Base-by-base conservation (phyloP, 2,888 invertebrate genomes). In the Lasioglossum pauxillum region DNA sequence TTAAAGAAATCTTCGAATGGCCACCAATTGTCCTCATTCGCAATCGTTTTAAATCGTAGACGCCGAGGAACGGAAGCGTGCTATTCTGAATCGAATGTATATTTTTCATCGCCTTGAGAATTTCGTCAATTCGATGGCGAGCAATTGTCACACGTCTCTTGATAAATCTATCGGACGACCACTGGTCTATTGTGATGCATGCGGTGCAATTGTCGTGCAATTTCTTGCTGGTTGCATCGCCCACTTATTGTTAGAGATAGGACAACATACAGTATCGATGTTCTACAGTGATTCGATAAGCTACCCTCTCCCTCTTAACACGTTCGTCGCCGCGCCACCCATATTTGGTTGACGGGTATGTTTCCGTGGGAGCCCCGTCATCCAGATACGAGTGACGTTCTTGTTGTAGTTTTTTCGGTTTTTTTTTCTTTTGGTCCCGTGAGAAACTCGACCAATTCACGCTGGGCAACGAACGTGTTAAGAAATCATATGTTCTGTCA, bases 1-100 rank as follows among this genome's bases (percentile, higher is more conserved):
- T 87, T 90, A 7, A 87, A 91, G 79, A 86, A 77, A 91, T 81
- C 78, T 78, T 85, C 82, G 77, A 72, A 77, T 81, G 74, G 53
- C 76, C 71, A 19, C 41, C 41, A 69, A 19, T 44, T 57, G 72
- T 80, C 60, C 83, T 78, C 80, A 64, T 78, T 74, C 67, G 64
- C n/a, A n/a, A 77, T 38, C 81, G 5, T 44, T 71, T 80, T 71
- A 77, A 53, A 78, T 69, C n/a, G 46, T 78, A 67, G 35, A 49
- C 72, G 74, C 46, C 75, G 78, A 74, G 35, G 69, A 72, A 67
- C 77, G 60, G 57, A 77, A 31, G 67, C 73, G 77, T 35, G 69
- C 46, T 80, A 81, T 14, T 60, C 67, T 73, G 38, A 46, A 73
- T 27, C 44, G 53, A 64, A 49, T 80, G 35, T 35, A 14, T 57